Evolutionary conservation across 2,888 invertebrate genomes (phyloP).

Genomic region (Abscondita cerata): DNA sequence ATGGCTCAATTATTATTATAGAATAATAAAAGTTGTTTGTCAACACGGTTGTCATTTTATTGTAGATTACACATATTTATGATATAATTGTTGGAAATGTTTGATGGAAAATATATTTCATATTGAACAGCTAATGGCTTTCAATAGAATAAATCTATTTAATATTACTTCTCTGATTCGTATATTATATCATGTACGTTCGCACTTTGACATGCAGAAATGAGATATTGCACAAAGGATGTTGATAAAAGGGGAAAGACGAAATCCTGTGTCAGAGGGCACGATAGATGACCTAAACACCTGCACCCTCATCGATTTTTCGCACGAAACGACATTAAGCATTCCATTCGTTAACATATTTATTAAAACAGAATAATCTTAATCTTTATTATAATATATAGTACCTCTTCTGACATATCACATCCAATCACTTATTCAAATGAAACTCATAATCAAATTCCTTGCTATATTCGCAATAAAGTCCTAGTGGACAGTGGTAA

Average conservation of each 20-base stretch:
- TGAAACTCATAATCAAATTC: background rate
- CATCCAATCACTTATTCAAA: too few species aligned
- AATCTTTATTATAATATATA: background rate
- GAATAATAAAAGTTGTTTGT: constrained; percentile 45
- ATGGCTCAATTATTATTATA: constrained; percentile 42
- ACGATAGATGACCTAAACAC: constrained; percentile 56
- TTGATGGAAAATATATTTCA: background rate
- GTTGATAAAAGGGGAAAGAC: constrained; percentile 44
- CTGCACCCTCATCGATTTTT: constrained; percentile 54
- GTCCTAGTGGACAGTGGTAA: constrained; percentile 2
- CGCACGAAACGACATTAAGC: constrained; percentile 46
- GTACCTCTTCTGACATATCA: too few species aligned
- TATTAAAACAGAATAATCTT: too few species aligned
- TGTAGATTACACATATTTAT: constrained; percentile 29
- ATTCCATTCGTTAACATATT: constrained; percentile 25
- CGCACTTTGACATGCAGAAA: constrained; percentile 35
- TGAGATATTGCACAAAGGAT: constrained; percentile 46
- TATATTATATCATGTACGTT: constrained; percentile 19
- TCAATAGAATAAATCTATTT: constrained; percentile 12
- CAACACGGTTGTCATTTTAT: constrained; percentile 41
- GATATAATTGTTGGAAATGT: constrained; percentile 21
- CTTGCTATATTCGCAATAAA: background rate
- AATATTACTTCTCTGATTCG: constrained; percentile 17
- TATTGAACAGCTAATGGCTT: background rate
- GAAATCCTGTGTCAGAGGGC: constrained; percentile 55